A percentile compares a stretch with the other conserved stretches of the same genome.
Conservation (phyloP, 1,140 invertebrate genomes). For the Vollenhovia emeryi region DNA sequence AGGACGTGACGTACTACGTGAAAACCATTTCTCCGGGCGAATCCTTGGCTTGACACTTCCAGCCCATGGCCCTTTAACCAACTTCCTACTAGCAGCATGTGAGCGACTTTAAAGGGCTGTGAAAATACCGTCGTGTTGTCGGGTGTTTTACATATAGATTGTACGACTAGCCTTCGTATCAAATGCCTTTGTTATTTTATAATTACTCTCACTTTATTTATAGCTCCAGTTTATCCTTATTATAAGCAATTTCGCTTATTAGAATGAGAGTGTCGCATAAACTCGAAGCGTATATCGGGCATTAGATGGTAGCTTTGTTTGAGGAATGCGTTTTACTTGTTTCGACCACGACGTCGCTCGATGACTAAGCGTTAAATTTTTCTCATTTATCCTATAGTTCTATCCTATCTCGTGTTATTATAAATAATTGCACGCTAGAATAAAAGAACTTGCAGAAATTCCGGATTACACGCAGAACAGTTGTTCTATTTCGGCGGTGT, state of each 20-base stretch:
- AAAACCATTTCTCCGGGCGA: conserved; percentile 7
- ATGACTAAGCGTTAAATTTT: neutral
- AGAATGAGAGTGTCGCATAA: neutral
- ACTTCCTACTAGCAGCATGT: conserved; percentile 1
- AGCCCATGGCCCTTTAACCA: neutral
- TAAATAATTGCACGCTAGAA: no score
- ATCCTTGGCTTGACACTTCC: conserved; percentile 33
- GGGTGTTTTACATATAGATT: conserved; percentile 1
- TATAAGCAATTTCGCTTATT: neutral
- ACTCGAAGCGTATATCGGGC: neutral
- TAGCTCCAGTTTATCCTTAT: neutral
- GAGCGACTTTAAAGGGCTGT: neutral
- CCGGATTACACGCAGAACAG: no score
- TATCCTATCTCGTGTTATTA: no score
- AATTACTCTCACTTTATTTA: neutral
- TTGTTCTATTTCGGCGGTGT: neutral
- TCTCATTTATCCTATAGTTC: no score
- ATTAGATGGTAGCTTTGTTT: neutral
- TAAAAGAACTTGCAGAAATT: no score
- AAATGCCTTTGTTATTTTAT: neutral
- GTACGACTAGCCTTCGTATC: neutral
- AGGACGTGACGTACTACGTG: conserved; percentile 11
- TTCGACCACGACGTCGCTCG: neutral
- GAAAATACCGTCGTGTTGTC: neutral
- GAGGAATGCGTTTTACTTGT: neutral